Evolutionary conservation across 1,140 invertebrate genomes (phyloP).

Genomic region (Hypsibius dujardini): DNA sequence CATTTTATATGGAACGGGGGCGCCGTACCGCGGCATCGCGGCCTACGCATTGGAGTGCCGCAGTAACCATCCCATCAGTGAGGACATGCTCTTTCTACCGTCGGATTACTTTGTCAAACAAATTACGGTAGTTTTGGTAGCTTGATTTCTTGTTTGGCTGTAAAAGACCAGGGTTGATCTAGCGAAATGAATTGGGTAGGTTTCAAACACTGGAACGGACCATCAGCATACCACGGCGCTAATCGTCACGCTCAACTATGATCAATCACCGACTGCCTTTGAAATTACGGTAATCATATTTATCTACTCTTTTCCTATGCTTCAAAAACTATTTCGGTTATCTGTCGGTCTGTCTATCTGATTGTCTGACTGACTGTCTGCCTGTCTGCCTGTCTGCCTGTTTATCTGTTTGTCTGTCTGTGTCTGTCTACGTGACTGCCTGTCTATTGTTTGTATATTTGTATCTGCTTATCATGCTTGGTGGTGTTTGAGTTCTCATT

Average conservation of each 20-base stretch:
- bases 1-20: background rate
- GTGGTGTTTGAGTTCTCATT: background rate
- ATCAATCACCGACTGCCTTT: background rate
- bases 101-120: background rate
- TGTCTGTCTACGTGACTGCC: too few relatives aligned
- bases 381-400: too few relatives aligned
- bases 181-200: background rate
- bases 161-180: too few relatives aligned
- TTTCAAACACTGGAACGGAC: background rate
- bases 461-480: too few relatives aligned
- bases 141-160: too few relatives aligned
- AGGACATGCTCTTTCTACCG: constrained; percentile 1
- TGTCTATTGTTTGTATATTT: too few relatives aligned
- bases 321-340: too few relatives aligned
- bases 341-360: too few relatives aligned
- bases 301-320: too few relatives aligned
- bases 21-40: constrained; percentile 7
- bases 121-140: background rate
- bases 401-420: too few relatives aligned
- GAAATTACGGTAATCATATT: background rate
- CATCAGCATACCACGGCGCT: background rate
- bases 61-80: background rate
- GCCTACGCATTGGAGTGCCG: background rate
- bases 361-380: too few relatives aligned
- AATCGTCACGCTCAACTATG: background rate